Evolutionary conservation across 2,113 vertebrate genomes (phyloP).

Genomic region (Sphyrna mokarran): DNA sequence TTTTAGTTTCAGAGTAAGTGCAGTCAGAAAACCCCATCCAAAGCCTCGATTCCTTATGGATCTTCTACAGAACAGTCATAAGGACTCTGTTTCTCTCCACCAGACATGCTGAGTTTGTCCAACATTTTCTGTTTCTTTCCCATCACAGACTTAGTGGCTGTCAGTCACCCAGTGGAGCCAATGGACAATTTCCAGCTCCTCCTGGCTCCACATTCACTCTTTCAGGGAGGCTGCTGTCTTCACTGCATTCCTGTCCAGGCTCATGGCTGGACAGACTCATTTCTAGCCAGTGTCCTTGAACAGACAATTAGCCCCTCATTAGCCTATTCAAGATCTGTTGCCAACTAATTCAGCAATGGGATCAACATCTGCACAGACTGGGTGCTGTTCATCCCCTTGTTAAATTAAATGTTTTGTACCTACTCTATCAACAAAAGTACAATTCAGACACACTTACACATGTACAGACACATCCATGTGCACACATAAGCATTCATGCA

Average conservation of each 20-base stretch:
- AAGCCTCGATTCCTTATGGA: no score
- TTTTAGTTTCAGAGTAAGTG: no score
- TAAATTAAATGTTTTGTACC: neutral
- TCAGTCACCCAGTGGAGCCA: neutral
- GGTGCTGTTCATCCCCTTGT: neutral
- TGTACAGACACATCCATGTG: neutral
- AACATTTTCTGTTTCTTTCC: no score
- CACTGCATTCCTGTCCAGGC: neutral
- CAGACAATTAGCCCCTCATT: neutral
- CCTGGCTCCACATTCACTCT: no score
- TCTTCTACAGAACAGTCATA: no score
- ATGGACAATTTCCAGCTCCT: neutral
- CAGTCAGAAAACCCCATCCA: no score
- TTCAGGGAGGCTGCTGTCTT: neutral
- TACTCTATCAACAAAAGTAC: neutral
- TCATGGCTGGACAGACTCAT: neutral
- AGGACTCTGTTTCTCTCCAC: no score
- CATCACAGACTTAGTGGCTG: neutral
- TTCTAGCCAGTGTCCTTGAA: neutral
- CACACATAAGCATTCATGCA: neutral
- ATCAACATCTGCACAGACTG: neutral
- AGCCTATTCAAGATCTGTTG: neutral
- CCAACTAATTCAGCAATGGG: neutral
- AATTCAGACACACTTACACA: neutral
- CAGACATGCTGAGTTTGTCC: no score